Base-by-base conservation (phyloP, 2,797 vertebrate species). In the Protonibea diacanthus region DNA sequence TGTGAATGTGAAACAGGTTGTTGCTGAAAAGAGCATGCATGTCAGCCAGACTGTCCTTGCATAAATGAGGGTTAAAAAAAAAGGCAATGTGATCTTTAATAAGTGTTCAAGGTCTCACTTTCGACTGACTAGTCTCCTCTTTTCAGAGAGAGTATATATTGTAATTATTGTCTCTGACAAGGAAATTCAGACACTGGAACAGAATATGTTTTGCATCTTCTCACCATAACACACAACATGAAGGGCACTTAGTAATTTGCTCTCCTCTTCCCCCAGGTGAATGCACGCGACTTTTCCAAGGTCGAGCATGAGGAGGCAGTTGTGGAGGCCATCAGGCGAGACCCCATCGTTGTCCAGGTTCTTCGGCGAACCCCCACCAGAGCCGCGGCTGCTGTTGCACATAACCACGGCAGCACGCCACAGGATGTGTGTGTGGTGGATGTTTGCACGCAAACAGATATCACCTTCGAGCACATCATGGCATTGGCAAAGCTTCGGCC, bases 401-500 rank as follows among this genome's bases (percentile, higher is more conserved):
- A 92, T 65, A 83, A 73, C 73, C 93, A 93, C n/a, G 81, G 88
- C 3, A 77, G 84, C 18, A 49, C 82, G 0, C 51, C 86, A 21
- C 95, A 96, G 33, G 97, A 97, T 60, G 91, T 95, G 64, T 95
- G 81, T 5, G 93, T 97, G 79, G 94, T 91, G 78, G 95, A 99
- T 20, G 97, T 96, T 66, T 97, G 97, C 93, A 99, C 98, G 2
- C 98, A 99, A 89, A 99, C 98, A 0, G 98, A 99, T 92, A 98
- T 99, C 92, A 99, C 97, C 47, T 99, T 99, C 0, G 97, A 99
- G 78, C 97, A 98, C 88, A 97, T 99, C 87, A 96, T 97, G 97
- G 97, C 97, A 33, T 91, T 99, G 87, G 95, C 97, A 53, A 99
- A 98, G 89, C 95, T 98, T 2, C 95, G 97, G 61, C 96, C 98